Evolutionary conservation across 92 coral and sea anemone genomes (phyloP).

Genomic region (Phenganax marumi): DNA sequence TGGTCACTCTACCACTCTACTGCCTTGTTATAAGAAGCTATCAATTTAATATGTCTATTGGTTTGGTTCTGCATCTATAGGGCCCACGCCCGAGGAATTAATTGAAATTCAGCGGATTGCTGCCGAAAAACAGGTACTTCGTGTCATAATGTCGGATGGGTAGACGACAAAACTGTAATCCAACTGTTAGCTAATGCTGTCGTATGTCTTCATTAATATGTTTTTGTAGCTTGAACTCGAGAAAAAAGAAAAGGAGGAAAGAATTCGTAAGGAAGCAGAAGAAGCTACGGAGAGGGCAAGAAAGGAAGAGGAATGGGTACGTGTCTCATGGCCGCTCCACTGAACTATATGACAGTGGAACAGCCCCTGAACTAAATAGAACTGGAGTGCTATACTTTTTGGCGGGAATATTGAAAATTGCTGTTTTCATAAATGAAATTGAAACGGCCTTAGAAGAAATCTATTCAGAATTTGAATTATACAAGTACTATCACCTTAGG

Average conservation of each 20-base stretch:
- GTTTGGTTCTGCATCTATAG: constrained; percentile 38
- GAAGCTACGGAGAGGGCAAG: constrained; percentile 86
- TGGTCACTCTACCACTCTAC: neutral
- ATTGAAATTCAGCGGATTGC: constrained; percentile 87
- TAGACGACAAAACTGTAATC: neutral
- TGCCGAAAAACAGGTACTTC: constrained; percentile 77
- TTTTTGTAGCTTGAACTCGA: constrained; percentile 69
- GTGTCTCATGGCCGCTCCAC: neutral
- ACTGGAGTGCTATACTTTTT: too few relatives aligned
- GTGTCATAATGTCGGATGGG: neutral
- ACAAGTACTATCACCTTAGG: too few relatives aligned
- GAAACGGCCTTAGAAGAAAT: too few relatives aligned
- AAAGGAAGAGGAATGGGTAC: constrained; percentile 96
- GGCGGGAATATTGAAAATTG: too few relatives aligned
- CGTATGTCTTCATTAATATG: neutral
- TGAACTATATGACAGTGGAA: neutral
- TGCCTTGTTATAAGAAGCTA: neutral
- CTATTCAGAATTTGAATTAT: too few relatives aligned
- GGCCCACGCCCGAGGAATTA: constrained; percentile 96
- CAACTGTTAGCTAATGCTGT: too few relatives aligned
- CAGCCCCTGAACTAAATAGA: too few relatives aligned
- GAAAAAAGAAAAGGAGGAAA: constrained; percentile 79
- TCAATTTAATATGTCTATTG: neutral
- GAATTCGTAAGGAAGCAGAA: constrained; percentile 87
- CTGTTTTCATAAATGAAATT: too few relatives aligned